Evolutionary conservation across 2,797 vertebrate genomes (phyloP).

Genomic region (Pelochelys cantorii): DNA sequence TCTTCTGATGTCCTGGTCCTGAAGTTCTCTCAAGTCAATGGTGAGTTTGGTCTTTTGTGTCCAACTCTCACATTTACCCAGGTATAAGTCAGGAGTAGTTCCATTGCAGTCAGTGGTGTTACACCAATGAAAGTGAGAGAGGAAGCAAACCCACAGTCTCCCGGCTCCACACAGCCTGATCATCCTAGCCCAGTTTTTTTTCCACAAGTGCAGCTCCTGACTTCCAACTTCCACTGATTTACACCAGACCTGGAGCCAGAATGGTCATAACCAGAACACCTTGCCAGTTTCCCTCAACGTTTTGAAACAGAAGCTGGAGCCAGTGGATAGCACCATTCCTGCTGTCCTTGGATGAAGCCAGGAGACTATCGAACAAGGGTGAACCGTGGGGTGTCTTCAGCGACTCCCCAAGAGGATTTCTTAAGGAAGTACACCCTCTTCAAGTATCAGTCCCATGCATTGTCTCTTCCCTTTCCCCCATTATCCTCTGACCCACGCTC

Average conservation of each 20-base stretch:
- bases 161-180: background rate
- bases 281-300: background rate
- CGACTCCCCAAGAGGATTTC: background rate
- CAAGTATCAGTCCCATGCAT: background rate
- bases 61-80: background rate
- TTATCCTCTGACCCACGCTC: background rate
- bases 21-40: background rate
- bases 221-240: background rate
- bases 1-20: background rate
- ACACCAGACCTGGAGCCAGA: background rate
- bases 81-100: rapidly evolving
- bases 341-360: background rate
- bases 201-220: background rate
- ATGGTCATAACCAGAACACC: rapidly evolving
- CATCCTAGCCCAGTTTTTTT: rapidly evolving
- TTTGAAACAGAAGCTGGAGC: rapidly evolving
- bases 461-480: background rate
- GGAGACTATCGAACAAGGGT: background rate
- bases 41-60: background rate
- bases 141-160: background rate
- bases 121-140: background rate
- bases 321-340: background rate
- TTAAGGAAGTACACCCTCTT: background rate
- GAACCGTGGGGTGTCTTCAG: background rate
- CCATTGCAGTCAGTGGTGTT: background rate